These are phyloP conservation scores for Criorhina ranunculi DNA, from an alignment of 2,888 invertebrate genomes.

Conservation along the genomic window DNA sequence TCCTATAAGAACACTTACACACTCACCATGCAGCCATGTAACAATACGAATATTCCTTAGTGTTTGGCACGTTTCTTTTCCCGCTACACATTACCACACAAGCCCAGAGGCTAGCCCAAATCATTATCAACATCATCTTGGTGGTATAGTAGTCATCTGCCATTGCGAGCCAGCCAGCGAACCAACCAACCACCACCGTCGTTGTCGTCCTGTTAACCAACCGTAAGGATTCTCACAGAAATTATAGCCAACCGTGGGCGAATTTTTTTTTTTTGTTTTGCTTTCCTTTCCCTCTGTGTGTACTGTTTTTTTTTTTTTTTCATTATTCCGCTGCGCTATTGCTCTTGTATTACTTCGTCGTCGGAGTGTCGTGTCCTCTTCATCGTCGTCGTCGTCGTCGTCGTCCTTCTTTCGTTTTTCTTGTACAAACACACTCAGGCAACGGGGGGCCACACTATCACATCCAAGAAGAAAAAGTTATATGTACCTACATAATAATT, in stretches of 20 bases:
- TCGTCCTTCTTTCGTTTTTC: constrained; percentile 57
- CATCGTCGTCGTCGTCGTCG: constrained; percentile 16
- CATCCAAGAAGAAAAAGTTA: constrained; percentile 40
- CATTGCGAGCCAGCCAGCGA: constrained; percentile 35
- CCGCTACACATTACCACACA: constrained; percentile 21
- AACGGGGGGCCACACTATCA: constrained; percentile 37
- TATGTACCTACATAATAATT: constrained; percentile 19
- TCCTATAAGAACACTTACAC: neutral
- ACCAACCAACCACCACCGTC: constrained; percentile 54
- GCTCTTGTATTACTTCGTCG: constrained; percentile 14
- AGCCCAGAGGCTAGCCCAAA: constrained; percentile 61
- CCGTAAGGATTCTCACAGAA: constrained; percentile 66
- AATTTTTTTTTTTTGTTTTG: constrained; percentile 44
- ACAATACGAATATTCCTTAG: constrained; percentile 7
- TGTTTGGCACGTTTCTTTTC: constrained; percentile 1
- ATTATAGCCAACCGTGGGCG: constrained; percentile 70
- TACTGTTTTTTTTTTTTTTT: constrained; percentile 34
- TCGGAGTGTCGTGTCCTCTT: constrained; percentile 26
- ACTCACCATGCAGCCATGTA: neutral
- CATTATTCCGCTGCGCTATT: constrained; percentile 34
- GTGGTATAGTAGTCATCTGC: constrained; percentile 39
- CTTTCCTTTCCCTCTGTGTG: constrained; percentile 18
- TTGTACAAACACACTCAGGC: constrained; percentile 49
- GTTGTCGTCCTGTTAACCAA: constrained; percentile 67
- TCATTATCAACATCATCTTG: constrained; percentile 50